Conservation (phyloP, 2,797 vertebrate genomes). For the Gephyroberyx darwinii region DNA sequence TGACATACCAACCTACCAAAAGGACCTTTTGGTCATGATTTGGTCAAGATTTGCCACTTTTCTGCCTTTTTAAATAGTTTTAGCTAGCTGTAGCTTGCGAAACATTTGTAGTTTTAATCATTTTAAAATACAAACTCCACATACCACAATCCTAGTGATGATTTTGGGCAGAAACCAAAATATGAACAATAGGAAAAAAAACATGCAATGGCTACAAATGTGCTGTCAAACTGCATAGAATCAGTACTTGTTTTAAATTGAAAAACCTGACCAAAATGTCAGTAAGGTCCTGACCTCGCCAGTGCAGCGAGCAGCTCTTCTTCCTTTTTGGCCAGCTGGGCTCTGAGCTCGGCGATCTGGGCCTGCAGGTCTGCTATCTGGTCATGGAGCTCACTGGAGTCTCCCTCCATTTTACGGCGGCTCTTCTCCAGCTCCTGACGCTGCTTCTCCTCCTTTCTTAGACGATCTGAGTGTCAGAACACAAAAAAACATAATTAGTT, state of each 20-base stretch:
- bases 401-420: constrained; percentile 93
- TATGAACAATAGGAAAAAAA: no score
- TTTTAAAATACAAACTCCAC: no score
- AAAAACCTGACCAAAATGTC: not conserved
- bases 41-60: no score
- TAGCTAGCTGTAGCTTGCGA: no score
- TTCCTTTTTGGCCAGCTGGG: constrained; percentile 96
- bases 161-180: no score
- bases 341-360: constrained; percentile 92
- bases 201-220: no score
- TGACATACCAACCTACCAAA: no score
- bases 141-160: no score
- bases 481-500: not conserved
- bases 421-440: constrained; percentile 96
- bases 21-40: no score
- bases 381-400: constrained; percentile 91
- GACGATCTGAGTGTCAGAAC: constrained; percentile 81
- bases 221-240: no score
- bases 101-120: no score
- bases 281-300: constrained; percentile 82
- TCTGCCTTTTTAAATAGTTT: no score
- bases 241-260: not conserved
- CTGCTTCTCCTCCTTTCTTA: constrained; percentile 92
- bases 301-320: constrained; percentile 92
- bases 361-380: constrained; percentile 94